These are phyloP conservation scores for Vipera ursinii DNA, from an alignment of 2,797 vertebrate species.

Conservation along the genomic window DNA sequence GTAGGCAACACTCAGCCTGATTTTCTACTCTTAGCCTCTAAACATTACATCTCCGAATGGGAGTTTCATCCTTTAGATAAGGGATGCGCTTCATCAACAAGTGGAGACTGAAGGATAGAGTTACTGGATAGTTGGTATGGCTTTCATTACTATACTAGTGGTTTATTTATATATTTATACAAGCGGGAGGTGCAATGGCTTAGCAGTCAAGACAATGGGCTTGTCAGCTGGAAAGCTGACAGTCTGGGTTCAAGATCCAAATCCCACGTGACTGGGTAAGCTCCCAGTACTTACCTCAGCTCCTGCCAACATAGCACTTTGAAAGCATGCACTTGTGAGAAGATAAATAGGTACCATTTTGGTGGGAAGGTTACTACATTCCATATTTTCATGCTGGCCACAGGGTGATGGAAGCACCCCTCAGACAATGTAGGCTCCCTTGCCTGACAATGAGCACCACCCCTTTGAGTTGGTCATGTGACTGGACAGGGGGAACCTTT, in stretches of 20 bases:
- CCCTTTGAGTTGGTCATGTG: no score
- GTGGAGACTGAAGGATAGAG: neutral
- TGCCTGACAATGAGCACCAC: no score
- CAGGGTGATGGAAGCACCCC: neutral
- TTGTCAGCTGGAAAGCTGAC: neutral
- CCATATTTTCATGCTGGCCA: neutral
- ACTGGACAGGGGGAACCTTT: no score
- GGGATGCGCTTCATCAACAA: neutral
- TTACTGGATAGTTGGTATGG: neutral
- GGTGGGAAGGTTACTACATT: neutral
- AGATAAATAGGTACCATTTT: neutral
- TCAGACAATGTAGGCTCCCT: no score
- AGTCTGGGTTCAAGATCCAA: neutral
- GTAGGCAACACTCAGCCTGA: neutral
- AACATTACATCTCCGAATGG: neutral
- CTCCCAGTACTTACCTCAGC: neutral
- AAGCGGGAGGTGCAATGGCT: fast-evolving
- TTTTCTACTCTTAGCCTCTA: neutral
- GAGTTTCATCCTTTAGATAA: neutral
- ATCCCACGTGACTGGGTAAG: neutral
- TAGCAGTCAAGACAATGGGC: neutral
- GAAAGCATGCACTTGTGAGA: neutral
- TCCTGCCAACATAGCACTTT: neutral
- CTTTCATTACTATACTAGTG: neutral
- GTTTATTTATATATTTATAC: neutral